A percentile compares a stretch with the other conserved stretches of the same genome.
phyloP scores from a whole-genome alignment of 2,797 vertebrate species.

The Morus bassanus region DNA sequence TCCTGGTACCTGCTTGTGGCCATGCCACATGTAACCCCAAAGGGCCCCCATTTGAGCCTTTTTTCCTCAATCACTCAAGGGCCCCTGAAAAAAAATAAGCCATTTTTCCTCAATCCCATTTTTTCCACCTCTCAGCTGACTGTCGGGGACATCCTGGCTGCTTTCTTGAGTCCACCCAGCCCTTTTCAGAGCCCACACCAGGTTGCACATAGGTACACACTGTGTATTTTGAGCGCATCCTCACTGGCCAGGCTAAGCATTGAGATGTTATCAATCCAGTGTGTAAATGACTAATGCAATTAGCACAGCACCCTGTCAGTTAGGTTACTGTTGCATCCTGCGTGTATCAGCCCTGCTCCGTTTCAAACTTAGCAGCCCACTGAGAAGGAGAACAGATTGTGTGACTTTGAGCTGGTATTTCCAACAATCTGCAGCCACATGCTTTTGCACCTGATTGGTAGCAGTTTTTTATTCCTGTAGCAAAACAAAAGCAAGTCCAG shows the following conservation, averaged over 20 bases:
- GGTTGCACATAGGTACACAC: background rate
- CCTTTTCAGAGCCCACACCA: background rate
- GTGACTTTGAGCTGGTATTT: background rate
- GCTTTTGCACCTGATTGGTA: background rate
- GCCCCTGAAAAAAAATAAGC: background rate
- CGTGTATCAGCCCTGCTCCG: background rate
- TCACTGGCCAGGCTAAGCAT: background rate
- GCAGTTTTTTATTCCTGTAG: background rate
- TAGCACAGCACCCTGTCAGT: background rate
- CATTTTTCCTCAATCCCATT: background rate
- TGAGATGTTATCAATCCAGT: background rate
- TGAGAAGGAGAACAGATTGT: background rate
- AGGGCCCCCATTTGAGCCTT: background rate
- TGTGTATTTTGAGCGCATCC: background rate
- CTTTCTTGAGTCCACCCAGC: background rate
- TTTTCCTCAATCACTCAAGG: background rate
- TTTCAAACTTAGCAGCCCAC: background rate
- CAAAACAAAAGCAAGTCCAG: background rate
- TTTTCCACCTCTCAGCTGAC: background rate
- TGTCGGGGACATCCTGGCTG: background rate
- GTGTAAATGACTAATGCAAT: background rate
- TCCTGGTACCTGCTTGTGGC: background rate
- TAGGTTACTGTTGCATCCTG: background rate
- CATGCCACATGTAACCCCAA: rapidly evolving
- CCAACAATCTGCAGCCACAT: background rate